phyloP scores from a whole-genome alignment of 92 coral and sea anemone genomes.

The Bergia sp. region DNA sequence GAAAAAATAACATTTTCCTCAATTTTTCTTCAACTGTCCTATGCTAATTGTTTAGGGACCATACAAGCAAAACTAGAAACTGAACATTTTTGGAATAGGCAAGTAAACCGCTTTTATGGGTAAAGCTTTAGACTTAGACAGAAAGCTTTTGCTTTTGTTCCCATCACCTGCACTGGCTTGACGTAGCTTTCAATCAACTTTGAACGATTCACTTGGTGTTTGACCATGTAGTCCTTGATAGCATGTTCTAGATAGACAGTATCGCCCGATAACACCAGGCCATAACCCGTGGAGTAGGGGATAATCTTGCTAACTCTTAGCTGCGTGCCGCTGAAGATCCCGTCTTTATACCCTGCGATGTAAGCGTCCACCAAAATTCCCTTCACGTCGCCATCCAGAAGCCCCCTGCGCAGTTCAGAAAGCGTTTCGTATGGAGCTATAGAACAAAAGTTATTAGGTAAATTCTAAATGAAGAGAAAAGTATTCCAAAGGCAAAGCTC shows the following conservation, averaged over 20 bases:
- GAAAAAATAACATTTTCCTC: too few relatives aligned
- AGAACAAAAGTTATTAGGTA: not conserved
- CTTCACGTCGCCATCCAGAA: not conserved
- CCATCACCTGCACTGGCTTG: not conserved
- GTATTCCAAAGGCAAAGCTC: too few relatives aligned
- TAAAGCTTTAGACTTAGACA: too few relatives aligned
- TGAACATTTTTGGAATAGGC: not conserved
- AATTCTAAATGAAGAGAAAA: too few relatives aligned
- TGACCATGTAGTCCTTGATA: not conserved
- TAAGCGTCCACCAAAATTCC: conserved; percentile 5
- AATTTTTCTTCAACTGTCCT: too few relatives aligned
- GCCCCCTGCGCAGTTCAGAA: not conserved
- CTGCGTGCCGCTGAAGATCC: not conserved
- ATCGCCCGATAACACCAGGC: conserved; percentile 14
- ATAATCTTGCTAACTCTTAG: conserved; percentile 5
- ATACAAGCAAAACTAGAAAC: too few relatives aligned
- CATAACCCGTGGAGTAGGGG: not conserved
- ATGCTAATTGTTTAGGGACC: not conserved
- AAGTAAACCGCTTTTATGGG: not conserved
- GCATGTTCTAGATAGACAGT: not conserved
- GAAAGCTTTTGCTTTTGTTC: too few relatives aligned
- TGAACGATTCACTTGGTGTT: not conserved
- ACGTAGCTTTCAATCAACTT: not conserved
- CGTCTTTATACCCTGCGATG: not conserved
- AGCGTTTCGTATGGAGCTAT: conserved; percentile 12